phyloP scores from a whole-genome alignment of 2,113 vertebrate genomes.

The Climacteris rufus region DNA sequence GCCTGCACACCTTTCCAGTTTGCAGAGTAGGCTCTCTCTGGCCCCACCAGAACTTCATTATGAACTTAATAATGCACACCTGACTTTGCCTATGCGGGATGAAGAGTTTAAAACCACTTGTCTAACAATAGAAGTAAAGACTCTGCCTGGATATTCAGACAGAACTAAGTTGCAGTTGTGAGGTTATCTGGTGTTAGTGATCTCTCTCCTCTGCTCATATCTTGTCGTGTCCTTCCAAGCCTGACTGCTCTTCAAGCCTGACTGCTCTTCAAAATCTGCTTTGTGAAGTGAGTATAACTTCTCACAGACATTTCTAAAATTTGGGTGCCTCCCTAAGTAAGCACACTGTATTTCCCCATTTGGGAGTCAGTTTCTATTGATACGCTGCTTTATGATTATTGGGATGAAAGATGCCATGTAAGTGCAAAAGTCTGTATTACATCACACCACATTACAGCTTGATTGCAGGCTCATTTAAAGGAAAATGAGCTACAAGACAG shows the following conservation, averaged over 20 bases:
- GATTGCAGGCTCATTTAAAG: not conserved
- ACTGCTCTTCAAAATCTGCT: not conserved
- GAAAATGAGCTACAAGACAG: not conserved
- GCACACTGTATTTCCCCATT: not conserved
- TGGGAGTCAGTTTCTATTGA: not conserved
- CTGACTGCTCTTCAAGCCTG: not conserved
- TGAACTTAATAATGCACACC: not conserved
- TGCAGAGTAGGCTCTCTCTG: not conserved
- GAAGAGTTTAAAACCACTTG: not conserved
- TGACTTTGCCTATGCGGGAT: not conserved
- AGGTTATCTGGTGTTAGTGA: not conserved
- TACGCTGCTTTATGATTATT: not conserved
- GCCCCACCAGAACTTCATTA: not conserved
- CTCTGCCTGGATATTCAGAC: not conserved
- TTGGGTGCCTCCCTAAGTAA: not conserved
- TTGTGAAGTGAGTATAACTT: not conserved
- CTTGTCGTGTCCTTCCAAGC: not conserved
- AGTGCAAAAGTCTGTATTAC: not conserved
- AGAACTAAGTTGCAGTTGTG: not conserved
- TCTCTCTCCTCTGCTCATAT: not conserved
- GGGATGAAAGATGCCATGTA: not conserved
- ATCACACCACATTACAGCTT: not conserved
- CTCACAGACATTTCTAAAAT: not conserved
- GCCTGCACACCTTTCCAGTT: not conserved
- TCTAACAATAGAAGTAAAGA: not conserved